Conservation (phyloP, 2,113 vertebrate species). For the Hyperoodon ampullatus region DNA sequence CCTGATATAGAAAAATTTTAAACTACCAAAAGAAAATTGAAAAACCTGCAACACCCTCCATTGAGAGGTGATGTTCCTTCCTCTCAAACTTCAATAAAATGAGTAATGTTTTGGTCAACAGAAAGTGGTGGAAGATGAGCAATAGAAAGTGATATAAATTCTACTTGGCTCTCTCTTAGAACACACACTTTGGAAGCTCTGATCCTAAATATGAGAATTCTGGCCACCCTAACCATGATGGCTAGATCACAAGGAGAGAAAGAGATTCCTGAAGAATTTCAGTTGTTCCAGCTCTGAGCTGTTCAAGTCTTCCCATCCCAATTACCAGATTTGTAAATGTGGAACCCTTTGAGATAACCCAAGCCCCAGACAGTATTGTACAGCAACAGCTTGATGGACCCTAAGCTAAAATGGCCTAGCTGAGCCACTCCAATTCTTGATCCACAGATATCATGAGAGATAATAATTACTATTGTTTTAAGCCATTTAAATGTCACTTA, state of each 20-base stretch:
- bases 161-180: background rate
- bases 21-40: background rate
- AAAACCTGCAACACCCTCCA: background rate
- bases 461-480: background rate
- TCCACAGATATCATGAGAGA: background rate
- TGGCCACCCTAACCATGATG: background rate
- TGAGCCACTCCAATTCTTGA: background rate
- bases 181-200: background rate
- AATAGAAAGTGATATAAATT: background rate
- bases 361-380: background rate
- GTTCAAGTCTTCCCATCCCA: background rate
- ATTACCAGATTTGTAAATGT: background rate
- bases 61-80: background rate
- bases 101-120: background rate
- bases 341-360: background rate
- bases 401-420: background rate
- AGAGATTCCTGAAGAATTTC: background rate
- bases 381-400: background rate
- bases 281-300: background rate
- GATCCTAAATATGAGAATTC: background rate
- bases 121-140: background rate
- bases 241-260: background rate
- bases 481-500: background rate
- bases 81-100: background rate
- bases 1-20: background rate